Evolutionary conservation across 2,797 vertebrate genomes (phyloP).

Genomic region (Crocidura indochinensis): DNA sequence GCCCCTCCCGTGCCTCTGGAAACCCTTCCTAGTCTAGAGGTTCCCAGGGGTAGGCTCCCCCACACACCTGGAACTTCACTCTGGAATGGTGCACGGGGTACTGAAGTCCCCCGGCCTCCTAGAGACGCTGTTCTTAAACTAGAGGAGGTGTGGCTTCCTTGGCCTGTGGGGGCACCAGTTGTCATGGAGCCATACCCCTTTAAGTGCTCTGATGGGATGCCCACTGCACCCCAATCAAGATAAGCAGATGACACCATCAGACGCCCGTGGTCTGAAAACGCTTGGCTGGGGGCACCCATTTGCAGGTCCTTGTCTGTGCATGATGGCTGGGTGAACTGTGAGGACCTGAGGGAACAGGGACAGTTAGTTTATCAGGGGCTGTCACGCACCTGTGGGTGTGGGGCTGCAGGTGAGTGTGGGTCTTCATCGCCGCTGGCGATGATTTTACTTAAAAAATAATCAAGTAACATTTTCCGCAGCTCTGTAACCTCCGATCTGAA

Average conservation of each 20-base stretch:
- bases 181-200: neutral
- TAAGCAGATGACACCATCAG: neutral
- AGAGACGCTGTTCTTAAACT: constrained; percentile 23
- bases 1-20: neutral
- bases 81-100: too few species aligned
- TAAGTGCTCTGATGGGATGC: neutral
- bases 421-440: too few species aligned
- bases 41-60: neutral
- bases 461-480: neutral
- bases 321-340: too few species aligned
- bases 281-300: neutral
- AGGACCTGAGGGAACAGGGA: too few species aligned
- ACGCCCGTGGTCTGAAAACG: neutral
- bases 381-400: too few species aligned
- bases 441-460: neutral
- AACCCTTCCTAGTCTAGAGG: neutral
- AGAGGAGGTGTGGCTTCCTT: neutral
- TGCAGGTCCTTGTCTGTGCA: neutral
- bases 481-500: neutral
- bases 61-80: too few species aligned
- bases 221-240: neutral
- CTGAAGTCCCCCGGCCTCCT: neutral
- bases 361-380: too few species aligned
- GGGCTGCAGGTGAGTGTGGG: too few species aligned
- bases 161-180: neutral